Evolutionary conservation across 2,888 invertebrate genomes (phyloP).

Genomic region (Temnothorax rugatulus): DNA sequence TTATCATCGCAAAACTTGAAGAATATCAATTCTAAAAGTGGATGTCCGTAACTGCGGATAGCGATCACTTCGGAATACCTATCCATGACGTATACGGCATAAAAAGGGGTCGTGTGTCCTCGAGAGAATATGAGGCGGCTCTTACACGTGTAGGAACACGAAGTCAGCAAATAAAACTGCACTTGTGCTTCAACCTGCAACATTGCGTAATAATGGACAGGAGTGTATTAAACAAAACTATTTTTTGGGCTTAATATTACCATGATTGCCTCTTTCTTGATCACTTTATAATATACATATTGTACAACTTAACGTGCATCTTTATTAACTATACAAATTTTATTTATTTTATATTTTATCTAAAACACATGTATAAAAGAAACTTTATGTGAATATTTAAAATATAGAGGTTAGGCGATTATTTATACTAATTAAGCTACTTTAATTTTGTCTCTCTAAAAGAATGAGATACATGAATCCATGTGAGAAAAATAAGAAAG

Average conservation of each 20-base stretch:
- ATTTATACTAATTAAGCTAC: background rate
- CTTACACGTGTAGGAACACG: background rate
- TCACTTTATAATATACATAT: background rate
- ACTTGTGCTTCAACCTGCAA: slow-evolving; percentile 1
- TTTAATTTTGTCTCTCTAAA: background rate
- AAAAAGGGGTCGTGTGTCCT: slow-evolving; percentile 36
- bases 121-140: background rate
- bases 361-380: background rate
- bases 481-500: too few species aligned
- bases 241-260: background rate
- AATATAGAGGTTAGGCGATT: background rate
- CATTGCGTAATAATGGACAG: background rate
- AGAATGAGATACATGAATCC: background rate
- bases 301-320: background rate
- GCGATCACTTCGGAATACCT: slow-evolving; percentile 41
- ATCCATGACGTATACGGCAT: slow-evolving; percentile 19
- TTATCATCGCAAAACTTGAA: slow-evolving; percentile 10
- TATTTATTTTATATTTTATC: background rate
- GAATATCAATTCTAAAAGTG: slow-evolving; percentile 23
- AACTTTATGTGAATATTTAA: background rate
- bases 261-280: background rate
- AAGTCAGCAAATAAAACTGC: slow-evolving; percentile 26
- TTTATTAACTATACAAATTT: background rate
- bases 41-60: background rate
- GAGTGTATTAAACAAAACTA: background rate